Percentiles rank a stretch among this genome's conserved stretches.
Conservation (phyloP, 2,113 vertebrate genomes). For the Calidris pygmaea region DNA sequence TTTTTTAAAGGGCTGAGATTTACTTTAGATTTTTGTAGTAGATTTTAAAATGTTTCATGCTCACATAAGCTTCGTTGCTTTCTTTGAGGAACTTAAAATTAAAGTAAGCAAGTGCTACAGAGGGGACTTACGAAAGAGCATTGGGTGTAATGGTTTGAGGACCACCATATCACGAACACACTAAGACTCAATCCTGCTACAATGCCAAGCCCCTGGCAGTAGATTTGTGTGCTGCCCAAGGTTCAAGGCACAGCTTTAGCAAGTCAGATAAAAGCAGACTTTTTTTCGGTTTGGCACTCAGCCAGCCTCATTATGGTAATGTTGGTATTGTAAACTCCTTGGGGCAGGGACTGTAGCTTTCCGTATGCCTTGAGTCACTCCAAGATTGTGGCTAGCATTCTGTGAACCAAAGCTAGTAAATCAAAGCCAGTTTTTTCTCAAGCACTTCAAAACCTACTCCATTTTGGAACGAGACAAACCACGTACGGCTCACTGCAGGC, state of each 20-base stretch:
- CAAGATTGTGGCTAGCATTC: constrained; percentile 26
- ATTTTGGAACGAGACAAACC: constrained; percentile 41
- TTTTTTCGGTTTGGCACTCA: not conserved
- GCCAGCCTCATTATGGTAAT: not conserved
- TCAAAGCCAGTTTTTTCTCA: constrained; percentile 35
- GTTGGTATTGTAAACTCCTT: not conserved
- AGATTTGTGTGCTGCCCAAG: not conserved
- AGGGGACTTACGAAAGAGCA: not conserved
- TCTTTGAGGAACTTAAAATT: not conserved
- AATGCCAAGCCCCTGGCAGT: not conserved
- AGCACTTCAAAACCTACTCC: constrained; percentile 55
- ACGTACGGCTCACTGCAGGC: constrained; percentile 51
- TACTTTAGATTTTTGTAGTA: not conserved
- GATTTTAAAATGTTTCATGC: not conserved
- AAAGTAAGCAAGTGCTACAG: not conserved
- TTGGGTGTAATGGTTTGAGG: not conserved
- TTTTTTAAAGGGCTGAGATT: not conserved
- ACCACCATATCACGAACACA: not conserved
- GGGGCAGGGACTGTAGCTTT: constrained; percentile 28
- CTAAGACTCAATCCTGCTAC: not conserved
- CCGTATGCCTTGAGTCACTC: not conserved
- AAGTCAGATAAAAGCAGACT: not conserved
- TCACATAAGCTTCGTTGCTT: not conserved
- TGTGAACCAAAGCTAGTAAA: constrained; percentile 53
- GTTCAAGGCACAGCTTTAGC: not conserved